These are phyloP conservation scores for Oedothorax gibbosus DNA, from an alignment of 1,140 invertebrate species.

Conservation along the genomic window DNA sequence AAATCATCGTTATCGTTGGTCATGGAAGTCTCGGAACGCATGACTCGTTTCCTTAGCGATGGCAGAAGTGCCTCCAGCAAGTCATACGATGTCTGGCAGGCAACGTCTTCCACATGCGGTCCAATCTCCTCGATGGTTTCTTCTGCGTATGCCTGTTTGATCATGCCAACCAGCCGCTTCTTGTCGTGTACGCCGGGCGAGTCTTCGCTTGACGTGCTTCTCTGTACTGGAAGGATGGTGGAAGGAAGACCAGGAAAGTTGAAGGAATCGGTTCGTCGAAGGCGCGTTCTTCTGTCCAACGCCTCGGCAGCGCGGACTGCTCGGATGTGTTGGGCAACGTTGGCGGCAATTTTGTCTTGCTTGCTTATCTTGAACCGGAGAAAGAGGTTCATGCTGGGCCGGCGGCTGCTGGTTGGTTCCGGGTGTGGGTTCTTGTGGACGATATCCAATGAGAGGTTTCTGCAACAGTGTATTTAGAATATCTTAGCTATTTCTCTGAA, in stretches of 20 bases:
- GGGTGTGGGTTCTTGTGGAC: slow-evolving; percentile 47
- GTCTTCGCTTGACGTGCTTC: slow-evolving; percentile 47
- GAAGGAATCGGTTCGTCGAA: slow-evolving; percentile 50
- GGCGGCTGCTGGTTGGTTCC: slow-evolving; percentile 13
- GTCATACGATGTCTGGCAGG: slow-evolving; percentile 63
- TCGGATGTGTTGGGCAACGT: slow-evolving; percentile 64
- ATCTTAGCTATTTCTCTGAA: too few relatives aligned
- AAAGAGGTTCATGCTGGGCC: slow-evolving; percentile 62
- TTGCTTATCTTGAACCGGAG: slow-evolving; percentile 63
- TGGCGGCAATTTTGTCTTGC: slow-evolving; percentile 64
- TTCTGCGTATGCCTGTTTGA: slow-evolving; percentile 58
- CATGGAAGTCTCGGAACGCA: slow-evolving; percentile 52
- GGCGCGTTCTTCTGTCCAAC: slow-evolving; percentile 62
- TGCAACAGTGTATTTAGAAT: slow-evolving; percentile 2
- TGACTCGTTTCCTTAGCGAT: slow-evolving; percentile 35
- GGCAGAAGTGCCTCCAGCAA: slow-evolving; percentile 62
- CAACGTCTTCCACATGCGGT: slow-evolving; percentile 41
- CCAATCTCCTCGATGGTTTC: slow-evolving; percentile 49
- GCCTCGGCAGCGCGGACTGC: slow-evolving; percentile 64
- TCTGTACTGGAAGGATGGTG: slow-evolving; percentile 42
- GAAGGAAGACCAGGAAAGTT: slow-evolving; percentile 32
- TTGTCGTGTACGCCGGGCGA: slow-evolving; percentile 29
- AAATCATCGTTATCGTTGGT: slow-evolving; percentile 46
- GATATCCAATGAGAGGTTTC: slow-evolving; percentile 62
- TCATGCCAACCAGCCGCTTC: slow-evolving; percentile 55